Evolutionary conservation across 1,140 invertebrate genomes (phyloP).

Genomic region (Bombus huntii): DNA sequence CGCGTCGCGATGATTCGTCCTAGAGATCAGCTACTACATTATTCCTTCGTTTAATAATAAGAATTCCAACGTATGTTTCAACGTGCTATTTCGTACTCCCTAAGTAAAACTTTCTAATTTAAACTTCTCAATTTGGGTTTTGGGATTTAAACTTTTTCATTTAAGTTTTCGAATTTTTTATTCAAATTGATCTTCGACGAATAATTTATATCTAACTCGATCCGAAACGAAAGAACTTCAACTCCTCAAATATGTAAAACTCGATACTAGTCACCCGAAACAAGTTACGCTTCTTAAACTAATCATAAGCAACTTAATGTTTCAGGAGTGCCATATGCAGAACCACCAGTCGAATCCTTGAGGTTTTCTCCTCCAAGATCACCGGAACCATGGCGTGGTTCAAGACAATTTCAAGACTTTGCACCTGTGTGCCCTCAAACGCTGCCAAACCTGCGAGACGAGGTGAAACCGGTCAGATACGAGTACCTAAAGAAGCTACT

Average conservation of each 20-base stretch:
- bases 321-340: constrained; percentile 94
- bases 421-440: constrained; percentile 94
- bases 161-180: not conserved
- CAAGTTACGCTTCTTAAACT: not conserved
- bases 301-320: constrained; percentile 11
- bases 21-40: not conserved
- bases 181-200: not conserved
- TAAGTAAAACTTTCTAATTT: not conserved
- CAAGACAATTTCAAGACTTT: constrained; percentile 88
- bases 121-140: not conserved
- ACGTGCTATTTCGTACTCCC: not conserved
- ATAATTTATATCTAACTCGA: not conserved
- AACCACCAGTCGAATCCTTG: constrained; percentile 91
- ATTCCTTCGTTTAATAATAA: not conserved
- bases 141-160: not conserved
- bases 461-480: constrained; percentile 86
- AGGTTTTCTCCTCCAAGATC: constrained; percentile 94
- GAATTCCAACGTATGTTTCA: too few species aligned
- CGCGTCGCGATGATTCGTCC: not conserved
- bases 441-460: constrained; percentile 85
- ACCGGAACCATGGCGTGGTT: constrained; percentile 87
- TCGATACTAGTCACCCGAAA: not conserved
- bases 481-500: constrained; percentile 88
- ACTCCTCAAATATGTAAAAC: not conserved
- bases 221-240: not conserved